Evolutionary conservation across 2,888 invertebrate genomes (phyloP).

Genomic region (Trichogramma dendrolimi): DNA sequence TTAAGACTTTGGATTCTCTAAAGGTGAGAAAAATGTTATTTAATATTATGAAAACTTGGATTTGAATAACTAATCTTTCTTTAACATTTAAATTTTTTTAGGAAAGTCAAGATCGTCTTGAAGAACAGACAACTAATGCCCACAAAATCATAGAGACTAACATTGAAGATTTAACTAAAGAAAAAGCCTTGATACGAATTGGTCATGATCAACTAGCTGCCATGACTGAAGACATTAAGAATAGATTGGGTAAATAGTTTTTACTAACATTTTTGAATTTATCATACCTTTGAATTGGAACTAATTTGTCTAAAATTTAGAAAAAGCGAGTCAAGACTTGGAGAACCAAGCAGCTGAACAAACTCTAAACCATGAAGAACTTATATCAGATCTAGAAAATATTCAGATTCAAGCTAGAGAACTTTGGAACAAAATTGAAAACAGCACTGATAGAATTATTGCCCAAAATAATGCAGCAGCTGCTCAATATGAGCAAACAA

Average conservation of each 20-base stretch:
- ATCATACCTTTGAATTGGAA: not conserved
- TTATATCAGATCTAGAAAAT: constrained; percentile 56
- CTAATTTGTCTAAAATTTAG: constrained; percentile 34
- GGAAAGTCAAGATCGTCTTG: constrained; percentile 54
- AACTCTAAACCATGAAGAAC: constrained; percentile 55
- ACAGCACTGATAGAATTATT: constrained; percentile 49
- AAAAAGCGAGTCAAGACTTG: constrained; percentile 55
- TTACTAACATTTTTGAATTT: constrained; percentile 7
- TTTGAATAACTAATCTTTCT: not conserved
- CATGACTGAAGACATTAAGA: constrained; percentile 57
- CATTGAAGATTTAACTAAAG: constrained; percentile 57
- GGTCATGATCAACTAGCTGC: constrained; percentile 57
- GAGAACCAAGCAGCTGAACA: constrained; percentile 54
- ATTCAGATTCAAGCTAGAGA: constrained; percentile 57
- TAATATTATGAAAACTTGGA: not conserved
- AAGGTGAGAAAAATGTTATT: constrained; percentile 44
- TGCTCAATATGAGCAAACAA: constrained; percentile 53
- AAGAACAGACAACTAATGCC: constrained; percentile 51
- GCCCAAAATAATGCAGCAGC: constrained; percentile 53
- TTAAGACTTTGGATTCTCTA: constrained; percentile 51
- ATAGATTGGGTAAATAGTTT: constrained; percentile 53
- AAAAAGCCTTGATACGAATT: constrained; percentile 59
- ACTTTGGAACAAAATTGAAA: constrained; percentile 58
- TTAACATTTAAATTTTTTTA: constrained; percentile 21
- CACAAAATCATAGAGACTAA: constrained; percentile 57